Evolutionary conservation across 2,797 vertebrate genomes (phyloP).

Genomic region (Hapalemur alaotrensis): DNA sequence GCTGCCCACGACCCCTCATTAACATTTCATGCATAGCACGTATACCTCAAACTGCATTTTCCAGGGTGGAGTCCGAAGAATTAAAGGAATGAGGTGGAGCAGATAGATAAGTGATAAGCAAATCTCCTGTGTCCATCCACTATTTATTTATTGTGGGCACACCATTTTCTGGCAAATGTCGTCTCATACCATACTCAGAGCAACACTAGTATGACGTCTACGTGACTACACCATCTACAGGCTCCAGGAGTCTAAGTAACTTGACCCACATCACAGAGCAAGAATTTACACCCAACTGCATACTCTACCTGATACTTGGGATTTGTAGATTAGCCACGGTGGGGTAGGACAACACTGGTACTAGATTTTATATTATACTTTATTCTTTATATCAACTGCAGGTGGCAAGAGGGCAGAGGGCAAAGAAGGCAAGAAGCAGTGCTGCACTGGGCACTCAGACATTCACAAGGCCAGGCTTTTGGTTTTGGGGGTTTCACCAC

Average conservation of each 20-base stretch:
- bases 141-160: neutral
- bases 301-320: neutral
- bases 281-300: neutral
- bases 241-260: neutral
- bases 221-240: neutral
- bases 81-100: neutral
- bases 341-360: neutral
- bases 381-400: neutral
- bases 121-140: no score
- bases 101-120: neutral
- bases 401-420: neutral
- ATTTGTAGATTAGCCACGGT: neutral
- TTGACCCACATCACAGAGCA: neutral
- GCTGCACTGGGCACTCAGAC: neutral
- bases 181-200: neutral
- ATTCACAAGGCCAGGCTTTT: neutral
- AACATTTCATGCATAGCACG: neutral
- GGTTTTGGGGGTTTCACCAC: neutral
- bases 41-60: neutral
- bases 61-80: neutral
- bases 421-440: neutral
- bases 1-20: neutral
- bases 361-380: neutral
- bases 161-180: neutral
- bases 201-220: accelerated